These are phyloP conservation scores for Synergus japonicus DNA, from an alignment of 2,888 invertebrate species.

Conservation along the genomic window DNA sequence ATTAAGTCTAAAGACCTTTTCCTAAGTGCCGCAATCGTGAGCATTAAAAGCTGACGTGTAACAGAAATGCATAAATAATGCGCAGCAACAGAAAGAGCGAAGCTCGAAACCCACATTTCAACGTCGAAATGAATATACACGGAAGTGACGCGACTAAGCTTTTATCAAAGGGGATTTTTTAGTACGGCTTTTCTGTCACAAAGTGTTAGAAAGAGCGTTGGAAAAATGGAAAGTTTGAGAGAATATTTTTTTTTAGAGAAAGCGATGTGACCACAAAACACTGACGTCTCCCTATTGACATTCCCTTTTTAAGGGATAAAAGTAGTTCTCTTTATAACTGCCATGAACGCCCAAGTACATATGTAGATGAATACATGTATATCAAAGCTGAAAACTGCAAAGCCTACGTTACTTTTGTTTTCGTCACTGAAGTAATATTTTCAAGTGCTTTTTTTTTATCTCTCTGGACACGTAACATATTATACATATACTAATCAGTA, in stretches of 20 bases:
- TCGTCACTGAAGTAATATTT: background rate
- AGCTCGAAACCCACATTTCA: background rate
- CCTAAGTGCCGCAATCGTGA: background rate
- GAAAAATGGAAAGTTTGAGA: background rate
- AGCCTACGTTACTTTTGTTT: background rate
- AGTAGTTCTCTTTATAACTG: background rate
- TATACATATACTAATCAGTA: background rate
- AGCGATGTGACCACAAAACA: background rate
- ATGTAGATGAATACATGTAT: background rate
- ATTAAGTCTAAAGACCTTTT: background rate
- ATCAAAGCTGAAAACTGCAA: background rate
- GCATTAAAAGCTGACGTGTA: background rate
- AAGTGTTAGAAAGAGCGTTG: slow-evolving; percentile 4
- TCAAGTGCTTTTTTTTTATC: background rate
- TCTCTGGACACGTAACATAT: background rate
- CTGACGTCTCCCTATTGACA: background rate
- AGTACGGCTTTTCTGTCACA: background rate
- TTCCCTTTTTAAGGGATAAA: slow-evolving; percentile 7
- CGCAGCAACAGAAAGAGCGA: background rate
- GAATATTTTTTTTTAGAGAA: background rate
- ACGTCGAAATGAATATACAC: slow-evolving; percentile 15
- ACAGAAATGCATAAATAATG: background rate
- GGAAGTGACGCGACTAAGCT: background rate
- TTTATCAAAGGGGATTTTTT: slow-evolving; percentile 14
- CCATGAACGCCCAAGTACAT: background rate